Evolutionary conservation across 2,888 invertebrate genomes (phyloP), one percentile per base, ranked within the genome.

Genomic region (Theretra japonica): DNA sequence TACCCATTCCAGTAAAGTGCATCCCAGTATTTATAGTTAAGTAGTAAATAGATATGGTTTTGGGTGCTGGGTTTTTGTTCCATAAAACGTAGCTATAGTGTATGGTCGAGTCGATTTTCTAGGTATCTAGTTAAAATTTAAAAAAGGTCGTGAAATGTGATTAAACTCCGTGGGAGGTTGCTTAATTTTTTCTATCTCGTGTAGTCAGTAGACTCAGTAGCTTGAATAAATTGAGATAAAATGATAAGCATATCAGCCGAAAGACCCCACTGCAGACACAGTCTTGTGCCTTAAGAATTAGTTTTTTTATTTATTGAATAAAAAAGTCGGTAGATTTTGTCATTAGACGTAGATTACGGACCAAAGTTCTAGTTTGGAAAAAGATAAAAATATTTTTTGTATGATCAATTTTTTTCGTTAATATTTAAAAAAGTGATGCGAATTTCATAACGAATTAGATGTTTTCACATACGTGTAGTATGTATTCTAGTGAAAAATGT

Each of bases 351-450:
- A 91, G 90, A 82, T 82, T 83, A 90, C 86, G 93, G 93, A 93
- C 93, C 93, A 93, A 93, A 85, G 79, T 80, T 83, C 84, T 89
- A 88, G 87, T 89, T 90, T 84, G 83, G 76, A 82, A 84, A 87
- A 84, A 84, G 84, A 82, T 41, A 81, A 88, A 86, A 85, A 90
- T 92, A 93, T 93, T 91, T 93, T 93, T 93, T 92, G 91, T 92
- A 93, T 84, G 48, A 65, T 65, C 83, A 86, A 83, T 87, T 90
- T 88, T 87, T 90, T 88, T 87, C 82, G 89, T 91, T 90, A 79
- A 83, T 85, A 85, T 82, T 76, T 77, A 77, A 79, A 76, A 79
- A 83, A 21, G n/a, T 79, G 75, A 77, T 82, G 77, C 79, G 65
- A 78, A 78, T 78, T 81, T 77, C 79, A 80, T 82, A 81, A 81